phyloP scores from a whole-genome alignment of 1,140 invertebrate species.

The Drosophila burlai region DNA sequence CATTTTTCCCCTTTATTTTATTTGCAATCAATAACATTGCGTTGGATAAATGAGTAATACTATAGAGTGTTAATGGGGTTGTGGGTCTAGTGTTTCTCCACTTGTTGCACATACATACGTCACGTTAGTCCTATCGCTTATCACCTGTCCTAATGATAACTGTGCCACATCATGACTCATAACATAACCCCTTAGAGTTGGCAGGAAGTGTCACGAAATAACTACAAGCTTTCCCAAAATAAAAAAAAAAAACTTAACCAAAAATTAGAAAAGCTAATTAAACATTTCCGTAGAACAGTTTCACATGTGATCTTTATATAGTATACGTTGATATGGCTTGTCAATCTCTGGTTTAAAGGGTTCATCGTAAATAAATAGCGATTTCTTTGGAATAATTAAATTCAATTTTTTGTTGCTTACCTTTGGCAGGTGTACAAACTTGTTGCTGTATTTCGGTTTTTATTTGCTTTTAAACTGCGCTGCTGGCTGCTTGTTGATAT shows the following conservation, averaged over 20 bases:
- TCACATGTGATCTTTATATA: conserved; percentile 7
- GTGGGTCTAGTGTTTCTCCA: conserved; percentile 5
- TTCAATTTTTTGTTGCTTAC: neutral
- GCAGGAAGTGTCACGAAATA: conserved; percentile 6
- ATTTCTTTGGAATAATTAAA: conserved; percentile 23
- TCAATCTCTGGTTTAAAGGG: conserved; percentile 13
- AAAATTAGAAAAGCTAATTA: neutral
- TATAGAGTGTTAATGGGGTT: neutral
- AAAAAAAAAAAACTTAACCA: neutral
- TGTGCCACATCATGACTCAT: conserved; percentile 15
- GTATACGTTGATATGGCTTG: neutral
- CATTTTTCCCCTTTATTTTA: neutral
- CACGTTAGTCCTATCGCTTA: conserved; percentile 29
- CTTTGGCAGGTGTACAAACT: conserved; percentile 23
- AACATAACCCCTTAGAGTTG: conserved; percentile 5
- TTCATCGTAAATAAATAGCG: conserved; percentile 23
- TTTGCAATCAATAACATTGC: conserved; percentile 26
- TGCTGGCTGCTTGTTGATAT: conserved; percentile 22
- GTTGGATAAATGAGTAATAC: conserved; percentile 30
- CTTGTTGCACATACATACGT: conserved; percentile 48
- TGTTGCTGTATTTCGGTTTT: neutral
- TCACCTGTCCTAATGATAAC: conserved; percentile 12
- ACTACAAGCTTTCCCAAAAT: neutral
- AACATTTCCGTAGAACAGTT: neutral
- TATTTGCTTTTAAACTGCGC: conserved; percentile 19